These are phyloP conservation scores for Harpalus rubripes DNA, from an alignment of 2,888 invertebrate species.

Conservation along the genomic window DNA sequence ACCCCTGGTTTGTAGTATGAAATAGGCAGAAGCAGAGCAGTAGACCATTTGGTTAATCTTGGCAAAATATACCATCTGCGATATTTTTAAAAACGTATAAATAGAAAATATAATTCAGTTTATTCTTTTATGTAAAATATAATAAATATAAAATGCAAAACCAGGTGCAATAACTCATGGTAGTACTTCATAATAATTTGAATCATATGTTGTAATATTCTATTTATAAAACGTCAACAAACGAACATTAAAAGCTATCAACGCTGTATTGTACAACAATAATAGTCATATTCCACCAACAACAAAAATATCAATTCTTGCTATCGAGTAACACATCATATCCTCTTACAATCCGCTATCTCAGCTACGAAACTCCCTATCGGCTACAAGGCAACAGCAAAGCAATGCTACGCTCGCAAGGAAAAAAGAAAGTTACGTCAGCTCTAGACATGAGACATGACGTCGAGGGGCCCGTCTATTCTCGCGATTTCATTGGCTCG, in stretches of 20 bases:
- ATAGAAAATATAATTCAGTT: too few species aligned
- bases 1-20: too few species aligned
- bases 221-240: background rate
- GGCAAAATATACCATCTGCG: too few species aligned
- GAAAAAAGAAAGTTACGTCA: slow-evolving; percentile 54
- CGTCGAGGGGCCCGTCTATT: slow-evolving; percentile 39
- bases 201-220: too few species aligned
- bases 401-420: background rate
- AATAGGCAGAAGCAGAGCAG: too few species aligned
- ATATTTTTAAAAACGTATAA: too few species aligned
- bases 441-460: slow-evolving; percentile 38
- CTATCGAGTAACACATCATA: background rate
- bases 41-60: too few species aligned
- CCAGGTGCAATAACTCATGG: too few species aligned
- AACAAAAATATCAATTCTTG: background rate
- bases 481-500: slow-evolving; percentile 26
- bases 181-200: too few species aligned
- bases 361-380: background rate
- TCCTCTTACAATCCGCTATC: background rate
- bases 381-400: slow-evolving; percentile 6
- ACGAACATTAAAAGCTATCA: background rate
- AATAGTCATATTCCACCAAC: background rate
- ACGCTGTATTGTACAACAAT: too few species aligned
- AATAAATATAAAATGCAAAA: too few species aligned
- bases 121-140: too few species aligned